phyloP scores from a whole-genome alignment of 2,113 vertebrate genomes.

The Cyanocitta stelleri region DNA sequence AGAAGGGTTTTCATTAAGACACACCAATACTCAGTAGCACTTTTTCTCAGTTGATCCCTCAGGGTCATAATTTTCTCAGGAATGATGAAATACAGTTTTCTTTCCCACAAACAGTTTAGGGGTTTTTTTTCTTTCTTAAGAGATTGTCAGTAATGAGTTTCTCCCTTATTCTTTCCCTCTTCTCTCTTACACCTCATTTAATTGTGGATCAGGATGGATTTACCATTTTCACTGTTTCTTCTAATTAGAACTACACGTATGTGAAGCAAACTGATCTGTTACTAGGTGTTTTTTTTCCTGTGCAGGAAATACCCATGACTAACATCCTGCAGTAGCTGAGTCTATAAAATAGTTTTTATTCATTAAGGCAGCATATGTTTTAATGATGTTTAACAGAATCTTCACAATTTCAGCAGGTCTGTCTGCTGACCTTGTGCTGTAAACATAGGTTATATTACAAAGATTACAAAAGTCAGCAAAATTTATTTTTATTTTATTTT shows the following conservation, averaged over 20 bases:
- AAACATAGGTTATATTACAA: not conserved
- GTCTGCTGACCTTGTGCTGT: not conserved
- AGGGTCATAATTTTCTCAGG: conserved; percentile 4
- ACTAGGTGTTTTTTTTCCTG: not conserved
- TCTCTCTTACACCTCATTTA: not conserved
- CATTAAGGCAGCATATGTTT: not conserved
- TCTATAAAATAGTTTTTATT: not conserved
- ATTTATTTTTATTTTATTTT: not conserved
- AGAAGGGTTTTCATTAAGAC: not conserved
- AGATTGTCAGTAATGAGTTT: not conserved
- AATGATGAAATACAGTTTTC: not conserved
- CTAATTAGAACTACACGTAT: not conserved
- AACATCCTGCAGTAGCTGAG: not conserved
- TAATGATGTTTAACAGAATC: not conserved
- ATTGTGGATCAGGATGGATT: not conserved
- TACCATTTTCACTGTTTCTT: not conserved
- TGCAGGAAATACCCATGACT: not conserved
- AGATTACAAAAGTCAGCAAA: not conserved
- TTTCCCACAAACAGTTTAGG: not conserved
- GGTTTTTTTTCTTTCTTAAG: not conserved
- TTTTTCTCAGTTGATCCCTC: not conserved
- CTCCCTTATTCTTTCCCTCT: not conserved
- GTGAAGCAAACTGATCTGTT: not conserved
- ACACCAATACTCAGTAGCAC: not conserved
- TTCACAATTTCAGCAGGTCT: not conserved